phyloP scores from a whole-genome alignment of 2,888 invertebrate genomes.

The Lasioglossum pauxillum region DNA sequence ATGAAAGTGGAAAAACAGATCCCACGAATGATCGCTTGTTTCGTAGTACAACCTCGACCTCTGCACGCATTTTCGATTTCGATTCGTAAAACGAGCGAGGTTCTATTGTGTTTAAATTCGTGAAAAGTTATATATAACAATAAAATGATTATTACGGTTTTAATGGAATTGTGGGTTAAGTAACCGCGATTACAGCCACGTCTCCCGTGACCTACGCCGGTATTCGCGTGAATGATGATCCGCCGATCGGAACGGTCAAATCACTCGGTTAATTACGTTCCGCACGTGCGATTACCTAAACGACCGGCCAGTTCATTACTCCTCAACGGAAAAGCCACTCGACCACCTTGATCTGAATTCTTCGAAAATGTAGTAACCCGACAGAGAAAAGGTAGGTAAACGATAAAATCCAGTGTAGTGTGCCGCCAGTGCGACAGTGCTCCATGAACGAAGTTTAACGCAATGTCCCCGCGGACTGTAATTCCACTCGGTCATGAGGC shows the following conservation, averaged over 20 bases:
- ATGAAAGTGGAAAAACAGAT: neutral
- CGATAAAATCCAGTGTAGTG: neutral
- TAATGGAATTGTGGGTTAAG: neutral
- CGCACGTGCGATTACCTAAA: neutral
- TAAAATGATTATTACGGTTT: neutral
- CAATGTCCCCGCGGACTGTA: neutral
- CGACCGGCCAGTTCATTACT: neutral
- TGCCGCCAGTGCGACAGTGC: neutral
- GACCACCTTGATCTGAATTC: constrained; percentile 25
- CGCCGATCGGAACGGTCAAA: neutral
- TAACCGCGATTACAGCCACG: neutral
- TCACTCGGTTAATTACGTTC: constrained; percentile 16
- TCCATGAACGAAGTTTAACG: constrained; percentile 8
- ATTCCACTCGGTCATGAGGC: constrained; percentile 7
- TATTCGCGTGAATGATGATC: neutral
- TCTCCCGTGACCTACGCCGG: neutral
- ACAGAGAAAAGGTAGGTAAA: constrained; percentile 16
- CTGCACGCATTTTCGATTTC: neutral
- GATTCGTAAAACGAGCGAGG: neutral
- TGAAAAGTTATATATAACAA: no score
- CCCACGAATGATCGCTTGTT: neutral
- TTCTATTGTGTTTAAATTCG: neutral
- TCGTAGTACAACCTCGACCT: neutral
- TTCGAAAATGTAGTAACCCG: neutral
- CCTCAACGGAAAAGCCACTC: neutral